phyloP scores from a whole-genome alignment of 2,888 invertebrate genomes.

The Heliothis peltigera region DNA sequence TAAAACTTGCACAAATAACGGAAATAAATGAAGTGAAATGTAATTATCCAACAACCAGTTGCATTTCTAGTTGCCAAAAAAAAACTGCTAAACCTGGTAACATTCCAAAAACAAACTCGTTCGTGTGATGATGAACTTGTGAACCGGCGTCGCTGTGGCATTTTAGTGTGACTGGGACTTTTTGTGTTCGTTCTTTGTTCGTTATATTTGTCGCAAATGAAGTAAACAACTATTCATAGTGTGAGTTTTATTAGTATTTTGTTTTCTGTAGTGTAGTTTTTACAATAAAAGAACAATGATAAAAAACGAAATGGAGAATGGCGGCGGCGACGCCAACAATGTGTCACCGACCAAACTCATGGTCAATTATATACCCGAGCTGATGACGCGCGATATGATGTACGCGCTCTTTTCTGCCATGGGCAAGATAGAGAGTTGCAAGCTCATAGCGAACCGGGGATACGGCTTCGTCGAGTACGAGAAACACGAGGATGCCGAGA shows the following conservation, averaged over 20 bases:
- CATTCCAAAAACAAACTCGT: slow-evolving; percentile 86
- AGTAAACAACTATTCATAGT: slow-evolving; percentile 79
- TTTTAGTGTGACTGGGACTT: slow-evolving; percentile 83
- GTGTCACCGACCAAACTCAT: slow-evolving; percentile 90
- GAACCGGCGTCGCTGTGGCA: slow-evolving; percentile 88
- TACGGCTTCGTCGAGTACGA: slow-evolving; percentile 89
- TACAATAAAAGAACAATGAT: slow-evolving; percentile 82
- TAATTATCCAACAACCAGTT: slow-evolving; percentile 52
- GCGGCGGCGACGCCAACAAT: slow-evolving; percentile 89
- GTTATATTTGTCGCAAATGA: slow-evolving; percentile 84
- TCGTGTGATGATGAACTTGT: slow-evolving; percentile 87
- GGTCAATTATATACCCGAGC: slow-evolving; percentile 89
- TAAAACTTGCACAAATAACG: slow-evolving; percentile 41
- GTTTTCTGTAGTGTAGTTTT: slow-evolving; percentile 87
- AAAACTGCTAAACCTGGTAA: slow-evolving; percentile 81
- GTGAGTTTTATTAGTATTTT: slow-evolving; percentile 85
- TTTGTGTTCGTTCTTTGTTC: slow-evolving; percentile 88
- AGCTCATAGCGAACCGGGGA: slow-evolving; percentile 87
- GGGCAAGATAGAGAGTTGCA: slow-evolving; percentile 89
- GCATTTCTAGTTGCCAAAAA: slow-evolving; percentile 60
- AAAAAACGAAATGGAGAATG: slow-evolving; percentile 89
- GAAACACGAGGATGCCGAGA: slow-evolving; percentile 89
- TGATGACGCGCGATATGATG: slow-evolving; percentile 90
- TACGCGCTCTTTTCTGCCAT: slow-evolving; percentile 88
- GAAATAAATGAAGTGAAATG: slow-evolving; percentile 60